Evolutionary conservation across 2,888 invertebrate genomes (phyloP), one percentile per base, ranked within the genome.

Genomic region (Conus canariensis): DNA sequence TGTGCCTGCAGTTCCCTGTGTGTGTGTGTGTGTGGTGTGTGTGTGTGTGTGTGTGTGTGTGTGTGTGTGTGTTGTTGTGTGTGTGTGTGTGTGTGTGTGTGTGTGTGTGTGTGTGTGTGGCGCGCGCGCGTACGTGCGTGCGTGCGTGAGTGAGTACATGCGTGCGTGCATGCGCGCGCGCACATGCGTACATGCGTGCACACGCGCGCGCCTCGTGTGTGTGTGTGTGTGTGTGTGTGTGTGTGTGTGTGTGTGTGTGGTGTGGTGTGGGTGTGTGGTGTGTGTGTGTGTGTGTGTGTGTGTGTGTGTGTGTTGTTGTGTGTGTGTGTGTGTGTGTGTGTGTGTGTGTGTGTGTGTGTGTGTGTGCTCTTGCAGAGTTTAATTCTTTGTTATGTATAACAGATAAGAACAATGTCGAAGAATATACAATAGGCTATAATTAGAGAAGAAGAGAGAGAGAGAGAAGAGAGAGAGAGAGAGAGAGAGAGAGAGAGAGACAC

Each of bases 11-110:
- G 9, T 25, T 45, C 25, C 16, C 56, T 45, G 80, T 80, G 80
- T 80, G 25, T 80, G 80, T 80, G 80, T 80, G 80, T 64, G 60
- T 64, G 60, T 64, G 60, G 60, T 64, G 60, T 64, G 60, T 64
- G 60, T 64, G 60, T 64, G 60, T 64, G 60, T 64, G 60, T 64
- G 60, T 64, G 60, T 64, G 60, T 74, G n/a, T 74, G 16, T 70
- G 70, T 70, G 70, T 22, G 22, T 22, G 74, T 74, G 22, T 74
- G 22, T 64, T 64, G 60, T 64, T 64, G 16, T 12, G 60, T 64
- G 60, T 12, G 9, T 64, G 60, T 64, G 60, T 64, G 9, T 64
- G 9, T 16, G 16, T 64, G 9, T 74, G 74, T 16, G 9, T 74
- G 19, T 1, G 10, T 9, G 8, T 2, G 45, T 0, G 45, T 80